A percentile compares a stretch with the other conserved stretches of the same genome.
Evolutionary conservation across 2,113 vertebrate species (phyloP).

Genomic region (Turdus rufiventris): DNA sequence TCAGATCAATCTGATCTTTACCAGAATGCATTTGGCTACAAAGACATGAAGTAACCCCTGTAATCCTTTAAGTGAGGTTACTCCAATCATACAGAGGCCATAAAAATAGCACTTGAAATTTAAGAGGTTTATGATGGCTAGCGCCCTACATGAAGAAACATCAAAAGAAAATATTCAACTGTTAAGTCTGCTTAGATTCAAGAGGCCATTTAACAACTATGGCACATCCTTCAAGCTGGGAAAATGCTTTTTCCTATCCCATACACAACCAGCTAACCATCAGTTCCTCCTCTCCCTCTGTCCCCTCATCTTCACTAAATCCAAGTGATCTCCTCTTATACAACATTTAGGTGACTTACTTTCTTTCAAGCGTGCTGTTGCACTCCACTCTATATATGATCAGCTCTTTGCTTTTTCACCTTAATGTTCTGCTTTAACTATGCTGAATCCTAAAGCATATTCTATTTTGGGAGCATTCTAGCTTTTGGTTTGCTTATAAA

Average conservation of each 20-base stretch:
- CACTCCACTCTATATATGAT: neutral
- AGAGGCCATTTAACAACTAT: neutral
- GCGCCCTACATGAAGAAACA: neutral
- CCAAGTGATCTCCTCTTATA: neutral
- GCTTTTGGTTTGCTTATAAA: neutral
- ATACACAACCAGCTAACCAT: neutral
- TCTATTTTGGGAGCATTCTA: conserved; percentile 5
- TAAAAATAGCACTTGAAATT: conserved; percentile 48
- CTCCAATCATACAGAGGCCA: conserved; percentile 14
- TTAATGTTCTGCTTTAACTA: neutral
- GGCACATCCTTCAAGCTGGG: neutral
- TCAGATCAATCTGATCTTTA: conserved; percentile 48
- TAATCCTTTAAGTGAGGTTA: conserved; percentile 53
- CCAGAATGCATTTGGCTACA: conserved; percentile 38
- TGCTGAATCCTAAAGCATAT: neutral
- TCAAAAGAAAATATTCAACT: neutral
- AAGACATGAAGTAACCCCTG: conserved; percentile 61
- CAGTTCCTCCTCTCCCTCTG: neutral
- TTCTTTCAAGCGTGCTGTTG: neutral
- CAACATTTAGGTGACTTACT: neutral
- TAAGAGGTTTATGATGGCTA: conserved; percentile 35
- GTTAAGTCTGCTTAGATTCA: neutral
- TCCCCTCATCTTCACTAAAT: neutral
- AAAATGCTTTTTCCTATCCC: neutral
- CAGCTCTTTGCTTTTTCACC: neutral